Base-by-base conservation (phyloP, 2,888 invertebrate genomes). In the Drosophila crucigera region DNA sequence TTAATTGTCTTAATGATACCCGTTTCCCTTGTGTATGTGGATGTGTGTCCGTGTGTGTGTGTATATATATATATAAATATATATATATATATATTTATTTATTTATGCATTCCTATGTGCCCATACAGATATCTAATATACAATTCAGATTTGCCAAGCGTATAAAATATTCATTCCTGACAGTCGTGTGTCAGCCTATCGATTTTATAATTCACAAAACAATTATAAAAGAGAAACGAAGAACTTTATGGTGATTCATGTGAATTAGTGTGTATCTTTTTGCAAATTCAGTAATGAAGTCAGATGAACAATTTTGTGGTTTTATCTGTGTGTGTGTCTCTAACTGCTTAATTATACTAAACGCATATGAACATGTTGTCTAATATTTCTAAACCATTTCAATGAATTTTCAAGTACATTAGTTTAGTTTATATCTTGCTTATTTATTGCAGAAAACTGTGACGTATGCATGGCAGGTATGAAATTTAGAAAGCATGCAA, bases 391-490 rank as follows among this genome's bases (percentile, higher is more conserved):
- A 22, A 14, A 5, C 16, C 9, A 33, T 49, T 16, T 33, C 11
- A 0, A 39, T 55, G 11, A 25, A 33, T 28, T 47, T 1, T 11
- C 1, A 22, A 47, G 49, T 22, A 35, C 31, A 5, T 25, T 50
- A 63, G 55, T 4, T 52, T 53, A 41, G 64, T 28, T 63, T 9
- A 56, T 30, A 35, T 64, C 4, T 52, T 22, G 35, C 25, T 71
- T 70, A 31, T 75, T 55, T 63, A 47, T 76, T 78, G 10, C 74
- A 84, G 77, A 68, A 73, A 64, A 3, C 72, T 35, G 37, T 71
- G n/a, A 75, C 63, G 30, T 68, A 67, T 68, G 88, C 84, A 9
- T 87, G 88, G 90, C 71, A 84, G 90, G 90, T 87, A 80, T 52
- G 78, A 55, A 33, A 22, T 22, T 0, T 47, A 16, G 47, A 47